A percentile compares a stretch with the other conserved stretches of the same genome.
Evolutionary conservation across 2,797 vertebrate species (phyloP).

Genomic region (Poeciliopsis gracilis): DNA sequence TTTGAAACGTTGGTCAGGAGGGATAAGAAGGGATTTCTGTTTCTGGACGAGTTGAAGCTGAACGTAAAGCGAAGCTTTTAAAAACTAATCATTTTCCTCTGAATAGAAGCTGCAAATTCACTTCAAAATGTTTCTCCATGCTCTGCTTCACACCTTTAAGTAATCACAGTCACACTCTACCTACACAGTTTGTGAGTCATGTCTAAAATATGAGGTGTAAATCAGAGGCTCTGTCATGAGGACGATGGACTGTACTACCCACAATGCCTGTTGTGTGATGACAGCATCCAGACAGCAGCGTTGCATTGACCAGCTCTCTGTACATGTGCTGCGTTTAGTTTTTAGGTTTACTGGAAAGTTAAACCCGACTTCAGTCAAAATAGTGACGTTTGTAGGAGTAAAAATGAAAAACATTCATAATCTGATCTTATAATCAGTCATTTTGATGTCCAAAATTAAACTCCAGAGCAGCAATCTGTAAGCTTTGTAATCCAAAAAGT

Average conservation of each 20-base stretch:
- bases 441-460: constrained; percentile 1
- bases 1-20: constrained; percentile 27
- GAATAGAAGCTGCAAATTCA: not conserved
- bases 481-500: not conserved
- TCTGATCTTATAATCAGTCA: not conserved
- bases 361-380: not conserved
- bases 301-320: constrained; percentile 19
- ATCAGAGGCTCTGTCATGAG: constrained; percentile 13
- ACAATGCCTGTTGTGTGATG: constrained; percentile 16
- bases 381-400: not conserved
- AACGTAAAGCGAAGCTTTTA: not conserved
- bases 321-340: not conserved
- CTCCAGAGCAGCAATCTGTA: not conserved
- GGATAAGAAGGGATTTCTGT: constrained; percentile 29
- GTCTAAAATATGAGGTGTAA: constrained; percentile 44
- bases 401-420: not conserved
- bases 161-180: constrained; percentile 17
- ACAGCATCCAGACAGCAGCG: constrained; percentile 5
- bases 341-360: constrained; percentile 32
- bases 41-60: not conserved
- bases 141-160: constrained; percentile 38
- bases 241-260: constrained; percentile 31
- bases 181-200: constrained; percentile 42
- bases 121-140: constrained; percentile 9
- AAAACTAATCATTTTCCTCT: not conserved